Percentiles rank a stretch among this genome's conserved stretches.
These are phyloP conservation scores for Latrodectus geometricus DNA, from an alignment of 1,140 invertebrate genomes.

Conservation along the genomic window DNA sequence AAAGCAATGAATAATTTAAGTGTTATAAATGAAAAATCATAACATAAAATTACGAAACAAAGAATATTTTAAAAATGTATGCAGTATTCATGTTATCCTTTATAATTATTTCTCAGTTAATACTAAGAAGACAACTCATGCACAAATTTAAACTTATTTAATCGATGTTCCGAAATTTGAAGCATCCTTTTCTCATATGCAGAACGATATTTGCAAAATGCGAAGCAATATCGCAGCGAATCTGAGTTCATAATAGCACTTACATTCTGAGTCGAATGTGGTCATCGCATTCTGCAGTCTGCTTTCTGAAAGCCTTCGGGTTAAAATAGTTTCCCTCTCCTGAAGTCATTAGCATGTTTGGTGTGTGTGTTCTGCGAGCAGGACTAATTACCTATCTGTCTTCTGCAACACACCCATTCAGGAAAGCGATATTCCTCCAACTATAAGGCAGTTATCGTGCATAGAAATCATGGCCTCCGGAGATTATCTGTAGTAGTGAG, in stretches of 20 bases:
- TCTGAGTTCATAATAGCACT: slow-evolving; percentile 33
- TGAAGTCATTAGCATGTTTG: slow-evolving; percentile 50
- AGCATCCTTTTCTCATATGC: background rate
- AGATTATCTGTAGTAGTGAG: slow-evolving; percentile 32
- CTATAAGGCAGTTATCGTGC: slow-evolving; percentile 39
- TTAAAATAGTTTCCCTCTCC: slow-evolving; percentile 45
- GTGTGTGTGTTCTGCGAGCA: slow-evolving; percentile 20
- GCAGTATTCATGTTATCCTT: too few relatives aligned
- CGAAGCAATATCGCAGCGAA: slow-evolving; percentile 23
- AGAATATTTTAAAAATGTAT: too few relatives aligned
- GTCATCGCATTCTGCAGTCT: slow-evolving; percentile 3
- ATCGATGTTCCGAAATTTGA: slow-evolving; percentile 1
- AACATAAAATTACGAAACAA: too few relatives aligned
- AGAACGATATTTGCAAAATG: slow-evolving; percentile 20
- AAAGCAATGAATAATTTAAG: too few relatives aligned
- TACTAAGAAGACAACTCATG: too few relatives aligned
- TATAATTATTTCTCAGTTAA: too few relatives aligned
- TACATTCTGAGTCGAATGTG: slow-evolving; percentile 10
- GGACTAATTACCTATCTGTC: slow-evolving; percentile 54
- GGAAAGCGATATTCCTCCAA: slow-evolving; percentile 19
- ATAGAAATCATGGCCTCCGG: slow-evolving; percentile 31
- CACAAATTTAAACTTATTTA: background rate
- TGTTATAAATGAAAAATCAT: too few relatives aligned
- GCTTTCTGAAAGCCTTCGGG: slow-evolving; percentile 32
- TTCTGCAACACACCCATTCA: slow-evolving; percentile 39